Percentiles rank a stretch among this genome's conserved stretches.
These are phyloP conservation scores for Sycophila texana DNA, from an alignment of 2,888 invertebrate genomes.

Conservation along the genomic window DNA sequence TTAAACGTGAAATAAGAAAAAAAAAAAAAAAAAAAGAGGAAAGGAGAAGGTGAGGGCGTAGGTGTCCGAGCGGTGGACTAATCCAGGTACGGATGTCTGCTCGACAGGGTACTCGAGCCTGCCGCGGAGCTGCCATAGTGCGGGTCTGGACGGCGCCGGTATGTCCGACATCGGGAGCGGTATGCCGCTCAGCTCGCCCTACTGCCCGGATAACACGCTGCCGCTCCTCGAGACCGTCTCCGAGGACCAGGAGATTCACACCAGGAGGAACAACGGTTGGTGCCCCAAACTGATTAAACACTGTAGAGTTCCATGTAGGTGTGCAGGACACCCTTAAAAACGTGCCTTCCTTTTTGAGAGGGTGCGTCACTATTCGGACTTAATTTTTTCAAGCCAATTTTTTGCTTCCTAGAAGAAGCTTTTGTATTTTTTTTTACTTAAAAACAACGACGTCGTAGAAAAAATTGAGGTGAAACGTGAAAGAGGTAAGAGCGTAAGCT, in stretches of 20 bases:
- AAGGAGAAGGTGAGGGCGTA: too few species aligned
- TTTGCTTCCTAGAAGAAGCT: too few species aligned
- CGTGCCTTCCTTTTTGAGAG: too few species aligned
- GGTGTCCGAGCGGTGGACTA: background rate
- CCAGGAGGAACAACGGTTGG: slow-evolving; percentile 74
- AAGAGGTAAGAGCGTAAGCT: too few species aligned
- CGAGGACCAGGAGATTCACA: slow-evolving; percentile 81
- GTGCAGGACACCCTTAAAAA: too few species aligned
- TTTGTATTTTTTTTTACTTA: too few species aligned
- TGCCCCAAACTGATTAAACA: slow-evolving; percentile 46
- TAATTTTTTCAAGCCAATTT: too few species aligned
- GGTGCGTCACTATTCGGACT: too few species aligned
- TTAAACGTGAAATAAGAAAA: background rate
- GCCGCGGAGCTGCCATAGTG: slow-evolving; percentile 86
- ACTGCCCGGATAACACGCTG: slow-evolving; percentile 79
- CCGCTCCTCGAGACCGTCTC: slow-evolving; percentile 82
- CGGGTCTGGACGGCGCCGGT: slow-evolving; percentile 77
- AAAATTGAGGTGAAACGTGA: too few species aligned
- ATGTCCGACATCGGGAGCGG: slow-evolving; percentile 79
- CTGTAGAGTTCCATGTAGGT: too few species aligned
- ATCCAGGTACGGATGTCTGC: background rate
- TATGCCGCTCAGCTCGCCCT: slow-evolving; percentile 77
- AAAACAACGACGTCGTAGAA: too few species aligned
- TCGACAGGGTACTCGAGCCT: slow-evolving; percentile 88
- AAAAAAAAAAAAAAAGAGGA: background rate